Base-by-base conservation (phyloP, 2,113 vertebrate species). In the Hystrix cristata region DNA sequence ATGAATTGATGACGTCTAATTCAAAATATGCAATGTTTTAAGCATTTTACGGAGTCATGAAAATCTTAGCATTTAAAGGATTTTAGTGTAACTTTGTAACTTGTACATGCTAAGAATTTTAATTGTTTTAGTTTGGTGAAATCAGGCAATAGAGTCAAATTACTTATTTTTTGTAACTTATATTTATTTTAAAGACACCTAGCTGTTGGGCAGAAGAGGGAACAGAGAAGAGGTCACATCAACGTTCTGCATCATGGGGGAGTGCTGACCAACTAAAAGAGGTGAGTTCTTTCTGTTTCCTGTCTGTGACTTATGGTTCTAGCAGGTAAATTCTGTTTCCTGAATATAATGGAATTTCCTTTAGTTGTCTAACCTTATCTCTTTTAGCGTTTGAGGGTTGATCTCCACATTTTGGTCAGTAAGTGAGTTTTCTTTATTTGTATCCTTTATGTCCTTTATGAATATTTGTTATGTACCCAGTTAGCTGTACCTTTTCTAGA, bases 261-360 rank as follows among this genome's bases (percentile, higher is more conserved):
- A 99, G 99, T 92, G 99, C 99, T 57, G 99, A 99, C 98, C 99
- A 99, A 95, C 99, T 99, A 31, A 99, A 99, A 98, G 99, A 99
- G 99, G 99, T 99, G 99, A 98, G 96, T 96, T 82, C 69, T 29
- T 95, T 94, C 59, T 78, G 27, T 69, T 97, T 96, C n/a, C 16
- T 62, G 59, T 76, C 27, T 67, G 0, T 55, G 43, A 72, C 10
- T 57, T 59, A 90, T 51, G 38, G 25, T 89, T 43, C 43, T 67
- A 53, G 81, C 43, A 69, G 71, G 62, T 81, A 84, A 48, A 78
- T 51, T 95, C 84, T 82, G 10, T 79, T 87, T 86, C 46, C 55
- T 69, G 64, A 81, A 38, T 51, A 14, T 81, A 86, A 59, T 87
- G 60, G 6, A 64, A 38, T 5, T 91, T 76, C 57, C 43, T 90